A percentile compares a stretch with the other conserved stretches of the same genome.
Conservation (phyloP, 2,113 vertebrate genomes). For the Dromiciops gliroides region DNA sequence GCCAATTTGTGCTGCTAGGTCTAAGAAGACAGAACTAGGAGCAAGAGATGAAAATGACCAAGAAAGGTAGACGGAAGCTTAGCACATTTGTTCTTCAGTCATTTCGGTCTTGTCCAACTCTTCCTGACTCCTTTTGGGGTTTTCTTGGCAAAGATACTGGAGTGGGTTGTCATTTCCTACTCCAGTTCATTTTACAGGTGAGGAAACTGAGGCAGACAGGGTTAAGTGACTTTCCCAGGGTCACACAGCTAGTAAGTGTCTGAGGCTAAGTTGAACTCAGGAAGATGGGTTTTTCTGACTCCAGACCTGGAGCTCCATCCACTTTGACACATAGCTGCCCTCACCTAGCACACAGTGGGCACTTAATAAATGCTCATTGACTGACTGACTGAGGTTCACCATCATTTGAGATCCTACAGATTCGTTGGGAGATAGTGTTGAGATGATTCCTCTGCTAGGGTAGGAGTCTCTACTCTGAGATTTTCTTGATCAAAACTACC, state of each 20-base stretch:
- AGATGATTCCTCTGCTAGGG: neutral
- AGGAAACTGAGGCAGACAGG: constrained; percentile 4
- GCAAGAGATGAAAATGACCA: neutral
- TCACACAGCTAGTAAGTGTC: neutral
- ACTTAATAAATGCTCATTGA: neutral
- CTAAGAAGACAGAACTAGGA: neutral
- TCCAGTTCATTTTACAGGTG: neutral
- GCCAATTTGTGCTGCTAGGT: neutral
- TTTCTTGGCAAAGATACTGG: neutral
- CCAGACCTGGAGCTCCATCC: neutral
- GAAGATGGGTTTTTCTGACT: neutral
- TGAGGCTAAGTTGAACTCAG: neutral
- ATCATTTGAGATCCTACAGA: neutral
- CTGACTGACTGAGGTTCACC: neutral
- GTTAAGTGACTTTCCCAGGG: neutral
- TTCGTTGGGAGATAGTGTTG: neutral
- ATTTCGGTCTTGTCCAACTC: neutral
- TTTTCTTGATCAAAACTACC: neutral
- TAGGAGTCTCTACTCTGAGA: neutral
- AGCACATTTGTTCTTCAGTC: neutral
- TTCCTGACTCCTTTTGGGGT: neutral
- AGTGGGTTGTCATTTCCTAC: neutral
- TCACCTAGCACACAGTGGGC: neutral
- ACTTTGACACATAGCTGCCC: neutral
- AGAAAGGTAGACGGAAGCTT: neutral